Conservation (phyloP, 2,113 vertebrate species). For the Microtus oregoni region DNA sequence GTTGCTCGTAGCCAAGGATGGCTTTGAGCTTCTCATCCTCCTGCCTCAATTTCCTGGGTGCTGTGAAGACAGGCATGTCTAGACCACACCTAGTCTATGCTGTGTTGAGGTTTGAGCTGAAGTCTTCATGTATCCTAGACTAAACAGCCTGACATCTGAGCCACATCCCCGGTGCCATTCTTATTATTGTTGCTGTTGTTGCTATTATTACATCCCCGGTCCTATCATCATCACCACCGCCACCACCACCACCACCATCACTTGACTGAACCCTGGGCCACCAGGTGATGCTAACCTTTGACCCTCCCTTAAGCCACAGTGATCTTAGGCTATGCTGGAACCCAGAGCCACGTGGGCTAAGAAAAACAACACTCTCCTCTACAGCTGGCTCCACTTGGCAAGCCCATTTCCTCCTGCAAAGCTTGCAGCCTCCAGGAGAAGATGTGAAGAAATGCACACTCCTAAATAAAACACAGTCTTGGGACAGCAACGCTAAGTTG, state of each 20-base stretch:
- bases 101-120: neutral
- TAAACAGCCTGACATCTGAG: neutral
- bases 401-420: neutral
- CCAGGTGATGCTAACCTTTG: conserved; percentile 41
- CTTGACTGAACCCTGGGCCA: neutral
- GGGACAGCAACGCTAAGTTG: neutral
- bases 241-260: neutral
- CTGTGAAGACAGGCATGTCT: too few relatives aligned
- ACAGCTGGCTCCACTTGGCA: fast-evolving
- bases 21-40: neutral
- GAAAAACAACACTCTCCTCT: fast-evolving
- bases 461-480: neutral
- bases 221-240: neutral
- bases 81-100: neutral
- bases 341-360: neutral
- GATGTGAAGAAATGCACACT: neutral
- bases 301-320: conserved; percentile 9
- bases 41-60: neutral
- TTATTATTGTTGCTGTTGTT: too few relatives aligned
- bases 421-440: neutral
- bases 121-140: neutral
- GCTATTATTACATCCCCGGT: neutral
- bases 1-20: neutral
- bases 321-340: neutral
- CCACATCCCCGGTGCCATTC: neutral